Evolutionary conservation across 2,113 vertebrate genomes (phyloP).

Genomic region (Eclectus roratus): DNA sequence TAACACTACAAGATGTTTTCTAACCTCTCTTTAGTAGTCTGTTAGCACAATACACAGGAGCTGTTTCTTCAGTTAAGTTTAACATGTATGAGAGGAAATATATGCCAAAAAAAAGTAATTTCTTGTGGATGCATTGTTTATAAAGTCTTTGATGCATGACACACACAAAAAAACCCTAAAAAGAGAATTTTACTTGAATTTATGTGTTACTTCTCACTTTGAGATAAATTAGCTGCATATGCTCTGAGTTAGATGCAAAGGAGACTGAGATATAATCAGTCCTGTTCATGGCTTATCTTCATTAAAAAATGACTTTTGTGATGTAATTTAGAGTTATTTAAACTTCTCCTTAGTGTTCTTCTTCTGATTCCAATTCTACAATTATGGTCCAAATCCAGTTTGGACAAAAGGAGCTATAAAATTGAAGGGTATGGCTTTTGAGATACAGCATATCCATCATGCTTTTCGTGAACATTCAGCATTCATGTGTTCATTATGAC

Average conservation of each 20-base stretch:
- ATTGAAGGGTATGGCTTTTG: not conserved
- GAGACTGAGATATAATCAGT: not conserved
- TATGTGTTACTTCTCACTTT: not conserved
- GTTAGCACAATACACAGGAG: not conserved
- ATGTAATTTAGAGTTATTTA: not conserved
- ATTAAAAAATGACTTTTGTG: not conserved
- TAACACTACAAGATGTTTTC: not conserved
- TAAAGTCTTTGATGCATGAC: not conserved
- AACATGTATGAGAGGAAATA: not conserved
- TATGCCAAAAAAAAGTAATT: not conserved
- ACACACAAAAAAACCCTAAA: not conserved
- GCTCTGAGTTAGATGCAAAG: not conserved
- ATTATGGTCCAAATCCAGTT: not conserved
- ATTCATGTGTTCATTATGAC: not conserved
- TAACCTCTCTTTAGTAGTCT: not conserved
- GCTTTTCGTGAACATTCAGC: not conserved
- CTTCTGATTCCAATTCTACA: not conserved
- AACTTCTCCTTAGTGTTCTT: not conserved
- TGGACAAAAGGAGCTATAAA: not conserved
- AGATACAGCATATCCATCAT: not conserved
- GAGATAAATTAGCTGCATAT: not conserved
- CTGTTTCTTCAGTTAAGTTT: not conserved
- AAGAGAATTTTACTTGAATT: not conserved
- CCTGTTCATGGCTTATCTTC: not conserved
- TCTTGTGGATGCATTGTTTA: rapidly evolving